Base-by-base conservation (phyloP, 2,113 vertebrate genomes). In the Struthio camelus region DNA sequence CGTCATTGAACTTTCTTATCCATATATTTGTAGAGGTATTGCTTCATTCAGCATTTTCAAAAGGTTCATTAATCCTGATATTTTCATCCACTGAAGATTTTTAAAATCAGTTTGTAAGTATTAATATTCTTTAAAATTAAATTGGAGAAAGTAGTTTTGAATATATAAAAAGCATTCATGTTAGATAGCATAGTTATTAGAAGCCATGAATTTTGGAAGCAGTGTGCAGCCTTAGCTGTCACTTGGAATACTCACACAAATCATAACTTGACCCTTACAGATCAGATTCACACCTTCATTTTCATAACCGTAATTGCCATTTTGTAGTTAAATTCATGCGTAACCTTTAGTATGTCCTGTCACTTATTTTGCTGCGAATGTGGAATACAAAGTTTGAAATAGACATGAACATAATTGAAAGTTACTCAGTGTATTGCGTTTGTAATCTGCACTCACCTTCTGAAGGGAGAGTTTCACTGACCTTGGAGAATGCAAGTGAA, bases 351-450 rank as follows among this genome's bases (percentile, higher is more conserved):
- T 80, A 32, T 87, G 79, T 94, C n/a, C 48, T 91, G 62, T 51
- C 46, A 71, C 28, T 76, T 66, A 44, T 80, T 95, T 79, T 76
- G 3, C 56, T 89, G 10, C 62, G 62, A 82, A 89, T 30, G 70
- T 95, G 17, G 58, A 91, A 93, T 67, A 44, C 30, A 86, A 95
- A 95, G 86, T 78, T 81, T 67, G 10, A 81, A 80, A 70, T 65
- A 61, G 2, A 14, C 89, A 91, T 96, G 80, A 69, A 27, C 40
- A 30, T 82, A 89, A 95, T 48, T 9, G 9, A 46, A 93, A 79
- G n/a, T 85, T 79, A 30, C n/a, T 73, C 48, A 38, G 70, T 67
- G 34, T 80, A 51, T 76, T 95, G 10, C 38, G 34, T 64, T 95
- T 80, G 50, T 48, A 54, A 11, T 58, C 25, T 58, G 48, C 53